Conservation (phyloP, 35 echinoderm and acorn worm genomes). For the Acanthaster planci region DNA sequence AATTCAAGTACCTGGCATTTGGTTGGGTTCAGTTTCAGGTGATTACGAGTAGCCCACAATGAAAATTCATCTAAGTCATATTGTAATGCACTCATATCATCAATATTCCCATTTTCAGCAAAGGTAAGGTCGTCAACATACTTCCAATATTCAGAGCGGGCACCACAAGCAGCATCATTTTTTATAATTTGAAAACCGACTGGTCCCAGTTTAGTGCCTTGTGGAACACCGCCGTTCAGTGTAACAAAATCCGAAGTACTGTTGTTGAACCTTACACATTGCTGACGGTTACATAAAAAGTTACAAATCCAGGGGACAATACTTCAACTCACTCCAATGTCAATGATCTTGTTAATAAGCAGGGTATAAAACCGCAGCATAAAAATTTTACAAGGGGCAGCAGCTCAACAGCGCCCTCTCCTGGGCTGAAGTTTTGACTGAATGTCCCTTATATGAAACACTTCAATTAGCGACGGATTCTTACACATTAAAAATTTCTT, state of each 20-base stretch:
- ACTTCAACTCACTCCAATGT: conserved; percentile 27
- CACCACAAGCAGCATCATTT: conserved; percentile 45
- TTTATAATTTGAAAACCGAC: conserved; percentile 58
- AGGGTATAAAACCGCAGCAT: too few relatives aligned
- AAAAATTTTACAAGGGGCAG: too few relatives aligned
- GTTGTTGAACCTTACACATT: conserved; percentile 48
- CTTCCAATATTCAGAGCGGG: conserved; percentile 41
- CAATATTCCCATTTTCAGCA: conserved; percentile 33
- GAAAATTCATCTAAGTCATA: too few relatives aligned
- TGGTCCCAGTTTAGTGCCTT: conserved; percentile 58
- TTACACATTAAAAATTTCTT: too few relatives aligned
- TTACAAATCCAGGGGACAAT: conserved; percentile 48
- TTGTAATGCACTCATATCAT: too few relatives aligned
- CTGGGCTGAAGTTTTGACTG: too few relatives aligned
- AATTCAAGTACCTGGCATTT: too few relatives aligned
- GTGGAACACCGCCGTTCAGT: conserved; percentile 52
- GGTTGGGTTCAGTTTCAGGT: too few relatives aligned
- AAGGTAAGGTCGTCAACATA: conserved; percentile 66
- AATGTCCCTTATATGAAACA: too few relatives aligned
- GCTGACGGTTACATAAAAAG: conserved; percentile 33
- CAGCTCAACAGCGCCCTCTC: too few relatives aligned
- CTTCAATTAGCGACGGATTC: too few relatives aligned
- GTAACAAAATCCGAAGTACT: conserved; percentile 30
- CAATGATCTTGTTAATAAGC: conserved; percentile 44
- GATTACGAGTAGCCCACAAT: too few relatives aligned